phyloP scores from a whole-genome alignment of 2,113 vertebrate genomes.

The Campylomormyrus tamandua region DNA sequence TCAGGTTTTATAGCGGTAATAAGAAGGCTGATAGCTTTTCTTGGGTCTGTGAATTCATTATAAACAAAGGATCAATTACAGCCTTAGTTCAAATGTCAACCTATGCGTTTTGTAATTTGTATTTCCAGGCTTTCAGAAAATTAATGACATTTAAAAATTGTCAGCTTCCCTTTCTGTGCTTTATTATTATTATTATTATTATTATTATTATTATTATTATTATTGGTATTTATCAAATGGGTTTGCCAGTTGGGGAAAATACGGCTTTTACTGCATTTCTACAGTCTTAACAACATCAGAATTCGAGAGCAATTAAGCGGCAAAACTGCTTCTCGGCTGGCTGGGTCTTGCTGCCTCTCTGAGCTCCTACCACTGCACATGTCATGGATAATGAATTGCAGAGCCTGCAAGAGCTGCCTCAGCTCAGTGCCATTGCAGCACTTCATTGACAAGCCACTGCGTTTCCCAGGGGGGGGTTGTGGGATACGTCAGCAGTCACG shows the following conservation, averaged over 20 bases:
- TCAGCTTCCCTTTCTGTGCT: background rate
- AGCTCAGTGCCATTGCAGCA: background rate
- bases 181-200: background rate
- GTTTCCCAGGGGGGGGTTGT: background rate
- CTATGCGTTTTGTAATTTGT: background rate
- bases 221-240: background rate
- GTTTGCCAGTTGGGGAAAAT: background rate
- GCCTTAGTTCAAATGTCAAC: background rate
- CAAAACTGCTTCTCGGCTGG: background rate
- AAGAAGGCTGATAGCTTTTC: background rate
- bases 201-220: background rate
- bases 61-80: background rate
- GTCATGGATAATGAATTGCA: constrained; percentile 18
- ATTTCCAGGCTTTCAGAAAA: background rate
- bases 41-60: background rate
- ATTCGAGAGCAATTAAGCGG: background rate
- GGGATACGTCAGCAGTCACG: background rate
- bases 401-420: background rate
- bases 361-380: background rate
- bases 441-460: background rate
- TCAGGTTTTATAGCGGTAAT: background rate
- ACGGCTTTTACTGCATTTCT: background rate
- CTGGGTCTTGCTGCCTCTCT: background rate
- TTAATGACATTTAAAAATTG: background rate
- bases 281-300: background rate